Evolutionary conservation across 2,113 vertebrate species (phyloP).

Genomic region (Oreotragus oreotragus): DNA sequence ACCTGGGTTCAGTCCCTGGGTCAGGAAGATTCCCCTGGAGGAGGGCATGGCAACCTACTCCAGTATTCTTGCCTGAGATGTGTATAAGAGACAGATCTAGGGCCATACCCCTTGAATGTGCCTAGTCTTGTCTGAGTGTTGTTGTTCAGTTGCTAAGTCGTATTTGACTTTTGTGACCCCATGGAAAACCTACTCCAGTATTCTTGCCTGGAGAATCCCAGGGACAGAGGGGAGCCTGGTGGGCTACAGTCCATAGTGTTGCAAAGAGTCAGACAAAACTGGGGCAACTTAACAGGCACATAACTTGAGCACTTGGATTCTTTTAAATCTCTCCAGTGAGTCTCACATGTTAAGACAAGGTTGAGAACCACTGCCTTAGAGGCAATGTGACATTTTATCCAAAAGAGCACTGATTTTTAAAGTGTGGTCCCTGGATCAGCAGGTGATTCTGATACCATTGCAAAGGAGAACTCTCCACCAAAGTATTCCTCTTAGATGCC

Average conservation of each 20-base stretch:
- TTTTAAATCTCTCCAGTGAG: background rate
- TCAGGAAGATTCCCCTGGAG: background rate
- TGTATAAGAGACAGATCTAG: too few species aligned
- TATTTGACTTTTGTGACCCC: too few species aligned
- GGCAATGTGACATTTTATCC: background rate
- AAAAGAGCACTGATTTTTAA: background rate
- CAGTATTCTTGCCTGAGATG: background rate
- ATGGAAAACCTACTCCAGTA: background rate
- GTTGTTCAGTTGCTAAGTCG: too few species aligned
- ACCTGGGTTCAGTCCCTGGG: background rate
- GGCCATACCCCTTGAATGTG: too few species aligned
- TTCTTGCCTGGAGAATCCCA: background rate
- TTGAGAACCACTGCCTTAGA: background rate
- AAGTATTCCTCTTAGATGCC: background rate
- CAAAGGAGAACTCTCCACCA: background rate
- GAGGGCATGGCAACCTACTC: background rate
- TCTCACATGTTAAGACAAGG: background rate
- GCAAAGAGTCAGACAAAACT: background rate
- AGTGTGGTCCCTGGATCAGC: background rate
- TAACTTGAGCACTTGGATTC: background rate
- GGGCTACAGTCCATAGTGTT: background rate
- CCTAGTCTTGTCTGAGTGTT: too few species aligned
- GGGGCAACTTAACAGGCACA: background rate
- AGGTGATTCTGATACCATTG: background rate
- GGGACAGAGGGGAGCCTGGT: background rate